phyloP scores from a whole-genome alignment of 2,888 invertebrate species.

The Noctua janthina region DNA sequence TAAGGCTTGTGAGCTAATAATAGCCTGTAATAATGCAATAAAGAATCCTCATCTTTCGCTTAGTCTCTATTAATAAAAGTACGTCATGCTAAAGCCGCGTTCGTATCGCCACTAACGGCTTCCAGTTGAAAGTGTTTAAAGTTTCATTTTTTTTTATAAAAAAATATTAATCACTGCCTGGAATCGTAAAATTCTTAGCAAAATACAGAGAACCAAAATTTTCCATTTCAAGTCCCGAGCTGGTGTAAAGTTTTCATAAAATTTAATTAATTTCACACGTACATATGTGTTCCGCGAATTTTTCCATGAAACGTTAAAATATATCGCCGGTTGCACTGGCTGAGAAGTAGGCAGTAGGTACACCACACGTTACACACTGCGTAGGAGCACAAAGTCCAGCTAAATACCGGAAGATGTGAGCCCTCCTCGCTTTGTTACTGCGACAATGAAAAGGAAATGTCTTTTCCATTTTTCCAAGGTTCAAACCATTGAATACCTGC shows the following conservation, averaged over 20 bases:
- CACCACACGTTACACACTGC: constrained; percentile 62
- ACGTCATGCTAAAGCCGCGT: constrained; percentile 34
- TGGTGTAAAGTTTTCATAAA: constrained; percentile 71
- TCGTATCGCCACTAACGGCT: constrained; percentile 35
- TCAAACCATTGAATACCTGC: constrained; percentile 72
- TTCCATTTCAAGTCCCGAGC: constrained; percentile 68
- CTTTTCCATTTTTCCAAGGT: constrained; percentile 78
- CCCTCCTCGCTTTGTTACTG: constrained; percentile 81
- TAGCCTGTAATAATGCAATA: constrained; percentile 50
- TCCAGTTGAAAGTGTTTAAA: constrained; percentile 48
- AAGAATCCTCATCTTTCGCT: constrained; percentile 49
- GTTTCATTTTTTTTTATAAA: constrained; percentile 59
- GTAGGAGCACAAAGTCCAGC: constrained; percentile 76
- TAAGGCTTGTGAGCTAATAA: constrained; percentile 40
- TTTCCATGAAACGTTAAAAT: constrained; percentile 68
- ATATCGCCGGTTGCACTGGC: constrained; percentile 52
- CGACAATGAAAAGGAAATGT: constrained; percentile 82
- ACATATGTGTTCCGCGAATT: constrained; percentile 62
- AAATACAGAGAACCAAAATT: constrained; percentile 66
- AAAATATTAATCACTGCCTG: constrained; percentile 67
- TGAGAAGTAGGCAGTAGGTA: constrained; percentile 39
- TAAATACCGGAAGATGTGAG: constrained; percentile 83
- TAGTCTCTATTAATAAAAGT: constrained; percentile 58
- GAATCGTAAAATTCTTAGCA: constrained; percentile 68
- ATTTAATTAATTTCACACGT: constrained; percentile 74